These are phyloP conservation scores for Nematostella vectensis DNA, from an alignment of 92 coral and sea anemone genomes.

Conservation along the genomic window DNA sequence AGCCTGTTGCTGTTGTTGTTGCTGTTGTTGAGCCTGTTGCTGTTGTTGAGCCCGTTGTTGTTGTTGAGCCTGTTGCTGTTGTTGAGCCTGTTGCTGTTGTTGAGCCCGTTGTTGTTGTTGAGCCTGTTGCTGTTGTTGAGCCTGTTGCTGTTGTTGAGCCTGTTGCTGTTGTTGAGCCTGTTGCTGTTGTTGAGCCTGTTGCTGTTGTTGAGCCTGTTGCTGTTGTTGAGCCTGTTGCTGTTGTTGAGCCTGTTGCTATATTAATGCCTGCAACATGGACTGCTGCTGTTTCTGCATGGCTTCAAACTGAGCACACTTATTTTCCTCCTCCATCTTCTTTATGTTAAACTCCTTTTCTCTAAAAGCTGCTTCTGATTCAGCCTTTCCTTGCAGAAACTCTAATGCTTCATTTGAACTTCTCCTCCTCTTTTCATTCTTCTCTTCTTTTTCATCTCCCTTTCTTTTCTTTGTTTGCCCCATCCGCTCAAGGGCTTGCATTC, in stretches of 20 bases:
- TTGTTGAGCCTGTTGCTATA: conserved; percentile 10
- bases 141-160: conserved; percentile 6
- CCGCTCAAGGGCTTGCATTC: conserved; percentile 14
- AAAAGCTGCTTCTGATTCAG: conserved; percentile 2
- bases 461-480: conserved; percentile 18
- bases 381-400: conserved; percentile 10
- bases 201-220: not conserved
- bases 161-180: not conserved
- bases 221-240: conserved; percentile 6
- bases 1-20: conserved; percentile 8
- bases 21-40: conserved; percentile 5
- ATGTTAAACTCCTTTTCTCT: conserved; percentile 11
- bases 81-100: not conserved
- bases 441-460: conserved; percentile 14
- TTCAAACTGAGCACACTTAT: conserved; percentile 2
- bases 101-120: conserved; percentile 10
- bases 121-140: conserved; percentile 1
- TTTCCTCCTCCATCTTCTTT: conserved; percentile 6
- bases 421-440: not conserved
- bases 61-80: not conserved
- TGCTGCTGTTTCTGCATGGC: conserved; percentile 4
- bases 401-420: conserved; percentile 7
- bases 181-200: conserved; percentile 9
- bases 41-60: conserved; percentile 8
- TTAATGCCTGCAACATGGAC: conserved; percentile 5